Conservation (phyloP, 2,888 invertebrate species). For the Megalurothrips usitatus region DNA sequence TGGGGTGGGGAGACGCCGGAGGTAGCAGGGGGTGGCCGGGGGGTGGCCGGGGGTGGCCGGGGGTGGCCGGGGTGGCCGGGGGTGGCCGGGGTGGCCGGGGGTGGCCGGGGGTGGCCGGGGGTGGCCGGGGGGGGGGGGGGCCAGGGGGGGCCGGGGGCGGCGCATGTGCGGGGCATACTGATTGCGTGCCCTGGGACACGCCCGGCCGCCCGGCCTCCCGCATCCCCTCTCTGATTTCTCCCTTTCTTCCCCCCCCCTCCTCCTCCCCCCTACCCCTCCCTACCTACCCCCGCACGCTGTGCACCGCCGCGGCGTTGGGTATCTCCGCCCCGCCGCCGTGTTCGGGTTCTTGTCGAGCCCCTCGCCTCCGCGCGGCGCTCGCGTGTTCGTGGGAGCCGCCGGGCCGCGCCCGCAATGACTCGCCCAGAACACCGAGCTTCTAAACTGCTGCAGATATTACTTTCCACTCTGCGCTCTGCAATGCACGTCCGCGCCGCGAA, state of each 20-base stretch:
- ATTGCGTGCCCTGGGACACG: not conserved
- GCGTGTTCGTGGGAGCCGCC: no score
- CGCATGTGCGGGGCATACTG: slow-evolving; percentile 12
- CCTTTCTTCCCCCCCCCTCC: not conserved
- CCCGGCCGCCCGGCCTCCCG: not conserved
- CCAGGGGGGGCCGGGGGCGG: not conserved
- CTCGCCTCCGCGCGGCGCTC: no score
- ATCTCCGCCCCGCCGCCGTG: not conserved
- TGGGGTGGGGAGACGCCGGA: no score
- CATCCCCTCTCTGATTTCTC: not conserved
- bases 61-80: not conserved
- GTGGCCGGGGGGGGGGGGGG: not conserved
- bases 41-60: not conserved
- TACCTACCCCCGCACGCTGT: not conserved
- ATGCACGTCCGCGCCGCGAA: no score
- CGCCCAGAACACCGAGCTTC: no score
- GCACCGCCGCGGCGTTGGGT: not conserved
- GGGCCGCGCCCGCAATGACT: no score
- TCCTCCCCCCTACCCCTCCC: not conserved
- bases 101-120: not conserved
- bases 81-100: no score
- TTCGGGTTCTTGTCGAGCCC: no score
- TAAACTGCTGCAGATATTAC: no score
- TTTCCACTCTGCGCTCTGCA: no score
- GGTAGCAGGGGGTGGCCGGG: no score